Conservation (phyloP, 2,797 vertebrate genomes). For the Helostoma temminkii region DNA sequence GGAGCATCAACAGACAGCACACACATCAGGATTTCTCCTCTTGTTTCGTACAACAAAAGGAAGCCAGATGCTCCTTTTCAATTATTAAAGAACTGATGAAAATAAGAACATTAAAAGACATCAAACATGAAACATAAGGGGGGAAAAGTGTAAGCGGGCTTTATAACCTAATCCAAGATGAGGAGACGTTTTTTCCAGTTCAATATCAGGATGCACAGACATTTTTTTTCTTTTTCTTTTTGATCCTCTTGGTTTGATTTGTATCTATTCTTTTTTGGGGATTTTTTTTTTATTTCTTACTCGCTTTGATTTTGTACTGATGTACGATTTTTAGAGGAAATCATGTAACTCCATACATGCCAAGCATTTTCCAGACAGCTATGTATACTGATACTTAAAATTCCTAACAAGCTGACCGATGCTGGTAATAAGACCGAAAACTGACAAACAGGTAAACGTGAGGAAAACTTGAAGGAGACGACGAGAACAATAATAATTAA, state of each 20-base stretch:
- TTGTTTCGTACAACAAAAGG: conserved; percentile 71
- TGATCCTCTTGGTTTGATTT: conserved; percentile 76
- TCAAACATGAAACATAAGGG: conserved; percentile 45
- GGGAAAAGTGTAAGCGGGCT: conserved; percentile 62
- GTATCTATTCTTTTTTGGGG: conserved; percentile 49
- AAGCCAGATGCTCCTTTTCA: conserved; percentile 76
- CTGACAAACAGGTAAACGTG: conserved; percentile 63
- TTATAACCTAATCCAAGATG: conserved; percentile 69
- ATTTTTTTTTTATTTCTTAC: conserved; percentile 75
- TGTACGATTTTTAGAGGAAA: conserved; percentile 72
- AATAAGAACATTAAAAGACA: conserved; percentile 63
- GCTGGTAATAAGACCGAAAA: conserved; percentile 73
- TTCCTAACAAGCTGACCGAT: conserved; percentile 62
- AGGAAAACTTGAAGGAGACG: conserved; percentile 34
- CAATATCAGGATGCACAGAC: conserved; percentile 80
- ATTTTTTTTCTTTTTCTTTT: conserved; percentile 78
- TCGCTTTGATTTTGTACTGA: conserved; percentile 82
- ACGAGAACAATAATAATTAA: conserved; percentile 70
- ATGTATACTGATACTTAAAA: conserved; percentile 59
- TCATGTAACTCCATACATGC: conserved; percentile 71
- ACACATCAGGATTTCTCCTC: conserved; percentile 64
- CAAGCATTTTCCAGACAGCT: conserved; percentile 66
- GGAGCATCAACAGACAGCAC: conserved; percentile 62
- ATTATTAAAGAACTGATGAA: conserved; percentile 71
- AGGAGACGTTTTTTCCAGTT: conserved; percentile 69